A percentile compares a stretch with the other conserved stretches of the same genome.
These are phyloP conservation scores for Eupeodes luniger DNA, from an alignment of 2,888 invertebrate species.

Conservation along the genomic window DNA sequence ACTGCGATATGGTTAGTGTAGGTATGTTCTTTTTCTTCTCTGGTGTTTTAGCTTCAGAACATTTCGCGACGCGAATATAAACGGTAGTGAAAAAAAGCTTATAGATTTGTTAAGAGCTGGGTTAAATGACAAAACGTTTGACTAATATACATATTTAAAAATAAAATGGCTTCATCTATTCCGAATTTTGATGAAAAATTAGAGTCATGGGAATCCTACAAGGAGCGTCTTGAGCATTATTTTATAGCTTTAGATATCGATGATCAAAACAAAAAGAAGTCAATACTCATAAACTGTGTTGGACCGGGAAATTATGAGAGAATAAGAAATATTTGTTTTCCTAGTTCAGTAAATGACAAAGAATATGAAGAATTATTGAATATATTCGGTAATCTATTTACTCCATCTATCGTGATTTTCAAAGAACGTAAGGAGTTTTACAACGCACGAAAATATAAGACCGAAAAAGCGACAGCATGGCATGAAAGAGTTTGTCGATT, in stretches of 20 bases:
- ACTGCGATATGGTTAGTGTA: not conserved
- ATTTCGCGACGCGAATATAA: not conserved
- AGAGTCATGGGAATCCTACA: slow-evolving; percentile 66
- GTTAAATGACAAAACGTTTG: too few species aligned
- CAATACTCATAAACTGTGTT: slow-evolving; percentile 54
- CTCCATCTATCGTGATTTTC: slow-evolving; percentile 55
- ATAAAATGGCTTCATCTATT: slow-evolving; percentile 53
- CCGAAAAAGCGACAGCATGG: slow-evolving; percentile 56
- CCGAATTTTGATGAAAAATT: slow-evolving; percentile 56
- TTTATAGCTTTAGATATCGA: slow-evolving; percentile 59
- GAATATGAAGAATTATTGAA: slow-evolving; percentile 49
- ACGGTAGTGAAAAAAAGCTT: not conserved
- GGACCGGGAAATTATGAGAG: slow-evolving; percentile 55
- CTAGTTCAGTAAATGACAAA: slow-evolving; percentile 55
- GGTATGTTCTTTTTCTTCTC: not conserved
- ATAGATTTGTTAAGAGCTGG: not conserved
- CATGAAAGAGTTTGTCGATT: slow-evolving; percentile 54
- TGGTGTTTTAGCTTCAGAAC: not conserved
- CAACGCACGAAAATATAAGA: slow-evolving; percentile 33
- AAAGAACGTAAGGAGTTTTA: slow-evolving; percentile 64
- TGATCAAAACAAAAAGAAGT: slow-evolving; percentile 56
- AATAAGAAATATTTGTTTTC: slow-evolving; percentile 63
- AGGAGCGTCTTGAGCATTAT: slow-evolving; percentile 60
- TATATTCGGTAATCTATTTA: slow-evolving; percentile 47
- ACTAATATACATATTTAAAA: not conserved